A percentile compares a stretch with the other conserved stretches of the same genome.
These are phyloP conservation scores for Vultur gryphus DNA, from an alignment of 2,797 vertebrate species.

Conservation along the genomic window DNA sequence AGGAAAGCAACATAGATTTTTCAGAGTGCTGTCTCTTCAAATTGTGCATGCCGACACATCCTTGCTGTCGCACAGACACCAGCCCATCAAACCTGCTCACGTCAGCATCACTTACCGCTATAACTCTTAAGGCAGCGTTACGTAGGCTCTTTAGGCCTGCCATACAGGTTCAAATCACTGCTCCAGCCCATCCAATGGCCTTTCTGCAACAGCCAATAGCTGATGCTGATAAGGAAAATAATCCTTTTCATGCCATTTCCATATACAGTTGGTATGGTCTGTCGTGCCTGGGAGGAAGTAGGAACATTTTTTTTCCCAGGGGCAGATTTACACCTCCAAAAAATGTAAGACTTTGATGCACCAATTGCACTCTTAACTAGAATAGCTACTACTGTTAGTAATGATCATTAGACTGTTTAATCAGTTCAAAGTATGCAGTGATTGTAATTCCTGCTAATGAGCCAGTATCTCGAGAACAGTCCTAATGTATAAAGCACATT, in stretches of 20 bases:
- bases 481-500: background rate
- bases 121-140: background rate
- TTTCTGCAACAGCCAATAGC: background rate
- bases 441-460: background rate
- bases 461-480: background rate
- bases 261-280: background rate
- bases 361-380: conserved; percentile 40
- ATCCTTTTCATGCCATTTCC: background rate
- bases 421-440: background rate
- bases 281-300: background rate
- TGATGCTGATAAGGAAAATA: background rate
- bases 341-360: conserved; percentile 29
- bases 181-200: background rate
- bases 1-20: background rate
- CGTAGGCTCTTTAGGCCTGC: background rate
- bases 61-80: background rate
- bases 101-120: background rate
- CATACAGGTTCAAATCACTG: background rate
- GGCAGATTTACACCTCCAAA: conserved; percentile 15
- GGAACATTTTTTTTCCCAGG: background rate
- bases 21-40: background rate
- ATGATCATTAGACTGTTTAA: conserved; percentile 32
- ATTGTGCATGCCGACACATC: background rate
- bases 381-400: conserved; percentile 30
- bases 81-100: background rate